Evolutionary conservation across 1,140 invertebrate species (phyloP), one percentile per base, ranked within the genome.

Genomic region (Globodera ellingtonae): DNA sequence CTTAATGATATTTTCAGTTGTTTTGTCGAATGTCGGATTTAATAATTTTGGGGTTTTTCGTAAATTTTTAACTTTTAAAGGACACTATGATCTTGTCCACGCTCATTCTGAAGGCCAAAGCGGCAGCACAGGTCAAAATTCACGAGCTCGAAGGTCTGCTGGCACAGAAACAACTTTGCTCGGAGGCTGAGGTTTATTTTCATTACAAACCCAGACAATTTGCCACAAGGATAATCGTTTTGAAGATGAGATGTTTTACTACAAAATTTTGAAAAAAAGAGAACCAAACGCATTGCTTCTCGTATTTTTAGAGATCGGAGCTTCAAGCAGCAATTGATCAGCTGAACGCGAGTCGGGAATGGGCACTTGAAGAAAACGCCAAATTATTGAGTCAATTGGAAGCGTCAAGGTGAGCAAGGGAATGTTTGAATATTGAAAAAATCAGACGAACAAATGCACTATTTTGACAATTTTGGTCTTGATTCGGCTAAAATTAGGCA

Each of bases 301-400:
- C 4, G 21, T 79, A 13, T 78, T 67, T 75, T 70, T 62, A 87
- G 86, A 81, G 72, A n/a, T 82, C 87, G 1, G 75, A 78, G 47
- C 74, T 88, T 15, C 70, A 79, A 65, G 81, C 83, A 18, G 75
- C 78, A 10, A 84, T 79, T 59, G 88, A 87, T 15, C 81, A 81
- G 50, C 82, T 88, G 10, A 87, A 88, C 47, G 79, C 75, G 0
- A 84, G 84, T 15, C 73, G 87, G 10, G 86, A 89, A 48, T 88
- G 88, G 85, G 78, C 82, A 46, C 76, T 88, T 46, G 72, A 79
- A 35, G 88, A 88, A 70, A 88, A 88, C 70, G 81, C 71, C 9
- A 72, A 79, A n/a, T 78, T 88, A 2, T 52, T 85, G 15, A 80
- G 89, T 9, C 82, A 89, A 78, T 72, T 89, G 15, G 76, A 81